Base-by-base conservation (phyloP, 2,797 vertebrate genomes). In the Oophaga sylvatica region DNA sequence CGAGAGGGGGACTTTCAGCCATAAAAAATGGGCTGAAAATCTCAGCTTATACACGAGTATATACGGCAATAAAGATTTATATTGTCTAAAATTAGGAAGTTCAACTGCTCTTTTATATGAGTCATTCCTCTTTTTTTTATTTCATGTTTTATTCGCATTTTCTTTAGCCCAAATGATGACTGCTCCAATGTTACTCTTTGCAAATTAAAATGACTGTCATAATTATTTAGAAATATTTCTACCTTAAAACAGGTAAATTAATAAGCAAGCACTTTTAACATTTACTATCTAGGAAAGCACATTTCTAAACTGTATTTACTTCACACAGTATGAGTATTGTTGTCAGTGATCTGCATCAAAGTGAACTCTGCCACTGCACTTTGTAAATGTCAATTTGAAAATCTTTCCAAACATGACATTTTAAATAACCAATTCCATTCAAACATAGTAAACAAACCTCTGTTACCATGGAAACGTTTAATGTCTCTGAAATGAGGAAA, bases 301-400 rank as follows among this genome's bases (percentile, higher is more conserved):
- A 73, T 73, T 73, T 83, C 57, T 63, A 63, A 63, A 81, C 13
- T 65, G 13, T 81, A 81, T 65, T 3, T 53, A 67, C 60, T 48
- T 71, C 20, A 19, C 29, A 83, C 26, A 71, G 15, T 70, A 29
- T 26, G 60, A 26, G n/a, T 83, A 83, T 83, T 83, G 48, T 65
- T 35, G 22, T 22, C 17, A 83, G 26, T 83, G 65, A 70, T 83
- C 56, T 84, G 70, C 75, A 75, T 84, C 8, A 84, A 73, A 73
- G 67, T 59, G 82, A 84, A 84, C 48, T 84, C 29, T 84, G 70
- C 26, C 81, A 71, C 12, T 83, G 67, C 68, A 71, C 67, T 83
- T 84, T 75, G 70, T 60, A 84, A 84, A 75, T 75, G 82, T 84
- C 53, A 63, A 53, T 57, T 84, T 12, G 31, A 82, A 82, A 75